Conservation (phyloP, 2,888 invertebrate species). For the Achlya flavicornis region DNA sequence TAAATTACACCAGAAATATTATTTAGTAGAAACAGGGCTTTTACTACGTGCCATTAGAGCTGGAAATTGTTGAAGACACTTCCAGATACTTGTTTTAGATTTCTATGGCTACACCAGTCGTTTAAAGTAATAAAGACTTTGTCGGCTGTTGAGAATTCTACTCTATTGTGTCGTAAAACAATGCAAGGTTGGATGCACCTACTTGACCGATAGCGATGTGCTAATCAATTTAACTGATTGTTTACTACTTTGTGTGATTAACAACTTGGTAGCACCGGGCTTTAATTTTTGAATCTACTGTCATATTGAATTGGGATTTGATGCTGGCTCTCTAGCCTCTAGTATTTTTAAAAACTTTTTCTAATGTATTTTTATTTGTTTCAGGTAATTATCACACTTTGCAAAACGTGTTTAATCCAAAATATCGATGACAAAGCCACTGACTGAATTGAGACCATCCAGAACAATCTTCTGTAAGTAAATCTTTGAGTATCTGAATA, state of each 20-base stretch:
- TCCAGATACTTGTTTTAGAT: background rate
- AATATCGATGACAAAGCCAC: background rate
- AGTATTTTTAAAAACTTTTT: background rate
- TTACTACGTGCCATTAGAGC: too few species aligned
- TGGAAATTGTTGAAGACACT: background rate
- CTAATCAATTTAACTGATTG: background rate
- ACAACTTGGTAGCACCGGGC: background rate
- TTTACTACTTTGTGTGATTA: background rate
- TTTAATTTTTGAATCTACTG: too few species aligned
- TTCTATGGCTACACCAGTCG: constrained; percentile 2
- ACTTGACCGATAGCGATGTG: background rate
- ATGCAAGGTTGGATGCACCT: constrained; percentile 5
- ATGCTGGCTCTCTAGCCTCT: background rate
- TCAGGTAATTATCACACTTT: background rate
- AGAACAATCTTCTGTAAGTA: background rate
- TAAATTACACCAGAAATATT: too few species aligned
- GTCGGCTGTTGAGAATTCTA: background rate
- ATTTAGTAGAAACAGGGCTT: too few species aligned
- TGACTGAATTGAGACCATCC: background rate
- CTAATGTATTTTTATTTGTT: background rate
- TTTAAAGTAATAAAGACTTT: background rate
- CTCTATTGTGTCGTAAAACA: constrained; percentile 6
- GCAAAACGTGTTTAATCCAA: background rate
- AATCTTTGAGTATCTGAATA: background rate
- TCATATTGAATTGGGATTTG: too few species aligned